Conservation (phyloP, 1,140 invertebrate species). For the roundworm (Caenorhabditis elegans) region WBcel235 BX284603.4:3650501-3651000, state of each 20-base stretch:
- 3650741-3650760: too few species aligned
- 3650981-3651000: neutral
- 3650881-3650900: neutral
- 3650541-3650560: neutral
- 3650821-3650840: neutral
- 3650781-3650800: too few species aligned
- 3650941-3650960: too few species aligned
- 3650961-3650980: neutral
- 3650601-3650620: neutral
- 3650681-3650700: neutral
- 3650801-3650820: neutral
- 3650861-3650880: neutral
- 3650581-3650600: neutral
- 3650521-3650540: neutral
- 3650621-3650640: neutral
- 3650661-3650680: neutral
- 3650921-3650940: too few species aligned
- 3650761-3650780: too few species aligned
- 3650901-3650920: too few species aligned
- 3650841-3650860: neutral
- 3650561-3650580: neutral
- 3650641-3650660: neutral
- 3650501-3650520: neutral
- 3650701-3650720: too few species aligned
- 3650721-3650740: too few species aligned